Percentiles rank a stretch among this genome's conserved stretches.
phyloP scores from a whole-genome alignment of 2,797 vertebrate genomes.

The Arrhamphus sclerolepis region DNA sequence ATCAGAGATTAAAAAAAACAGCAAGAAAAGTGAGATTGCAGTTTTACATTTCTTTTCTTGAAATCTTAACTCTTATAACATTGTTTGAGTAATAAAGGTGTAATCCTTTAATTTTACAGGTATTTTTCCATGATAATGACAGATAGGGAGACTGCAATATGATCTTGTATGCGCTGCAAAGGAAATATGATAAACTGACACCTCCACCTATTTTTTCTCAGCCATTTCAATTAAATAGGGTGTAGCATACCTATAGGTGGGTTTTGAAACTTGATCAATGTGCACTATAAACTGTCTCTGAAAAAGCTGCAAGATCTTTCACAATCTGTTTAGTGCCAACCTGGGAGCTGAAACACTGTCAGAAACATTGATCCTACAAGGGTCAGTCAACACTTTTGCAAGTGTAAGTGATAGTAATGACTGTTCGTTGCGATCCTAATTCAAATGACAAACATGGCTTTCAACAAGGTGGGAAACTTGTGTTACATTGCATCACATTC shows the following conservation, averaged over 20 bases:
- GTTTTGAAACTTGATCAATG: slow-evolving; percentile 46
- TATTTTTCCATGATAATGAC: slow-evolving; percentile 32
- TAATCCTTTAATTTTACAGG: slow-evolving; percentile 10
- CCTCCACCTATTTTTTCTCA: slow-evolving; percentile 26
- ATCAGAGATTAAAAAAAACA: too few relatives aligned
- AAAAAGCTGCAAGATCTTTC: slow-evolving; percentile 24
- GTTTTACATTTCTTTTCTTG: too few relatives aligned
- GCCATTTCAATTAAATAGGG: slow-evolving; percentile 9
- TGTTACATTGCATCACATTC: background rate
- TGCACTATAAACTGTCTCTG: slow-evolving; percentile 23
- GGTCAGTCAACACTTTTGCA: too few relatives aligned
- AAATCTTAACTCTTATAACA: background rate
- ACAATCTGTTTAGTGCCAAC: slow-evolving; percentile 1
- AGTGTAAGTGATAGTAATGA: too few relatives aligned
- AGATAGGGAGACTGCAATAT: slow-evolving; percentile 31
- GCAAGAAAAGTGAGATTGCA: too few relatives aligned
- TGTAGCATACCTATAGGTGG: slow-evolving; percentile 12
- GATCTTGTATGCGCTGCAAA: slow-evolving; percentile 21
- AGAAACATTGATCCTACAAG: background rate
- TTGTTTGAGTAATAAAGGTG: slow-evolving; percentile 17
- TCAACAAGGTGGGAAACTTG: background rate
- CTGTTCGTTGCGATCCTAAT: too few relatives aligned
- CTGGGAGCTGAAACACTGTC: background rate
- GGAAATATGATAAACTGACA: slow-evolving; percentile 58
- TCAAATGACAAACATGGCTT: too few relatives aligned